Evolutionary conservation across 2,113 vertebrate species (phyloP), one percentile per base, ranked within the genome.

Genomic region (Melanerpes aurifrons): DNA sequence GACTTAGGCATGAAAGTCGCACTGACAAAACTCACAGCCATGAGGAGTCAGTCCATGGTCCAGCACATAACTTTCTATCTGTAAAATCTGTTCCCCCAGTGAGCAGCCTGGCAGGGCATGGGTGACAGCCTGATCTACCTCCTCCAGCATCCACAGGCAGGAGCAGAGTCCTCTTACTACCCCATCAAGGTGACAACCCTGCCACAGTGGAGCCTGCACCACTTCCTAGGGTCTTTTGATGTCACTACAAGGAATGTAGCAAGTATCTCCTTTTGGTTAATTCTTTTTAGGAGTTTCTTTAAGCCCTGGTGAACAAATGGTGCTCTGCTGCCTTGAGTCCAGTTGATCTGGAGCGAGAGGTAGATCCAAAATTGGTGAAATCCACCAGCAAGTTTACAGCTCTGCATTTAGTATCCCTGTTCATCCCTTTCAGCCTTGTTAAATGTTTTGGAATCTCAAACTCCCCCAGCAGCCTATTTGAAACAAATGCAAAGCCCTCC

Each of bases 361-460:
- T 0, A 3, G 69, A 45, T 75, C 84, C 82, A 81, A 91, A 94
- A 74, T 12, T 43, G 62, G 79, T 7, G 12, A 95, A 62, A 89
- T 79, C 73, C 50, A 62, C 50, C 50, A 13, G 64, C 21, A 59
- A 72, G 74, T 59, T 85, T 40, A 31, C 15, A 15, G 87, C 50
- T 83, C 94, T 92, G 87, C 82, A 59, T 94, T 96, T 96, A 88
- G 82, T 66, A 63, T 62, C 92, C 64, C 74, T 40, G 54, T 45
- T 83, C 93, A 95, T 83, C 95, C 68, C 83, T 56, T 59, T 29
- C 74, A 59, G 82, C 89, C 58, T 86, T 20, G 3, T 69, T 48
- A 73, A 90, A 95, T 24, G 73, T 75, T 95, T 78, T 62, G 87
- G 91, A 94, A 96, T 94, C 87, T 83, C 73, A 78, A 26, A 64